These are phyloP conservation scores for Lucilia cuprina DNA, from an alignment of 1,140 invertebrate genomes.

Conservation along the genomic window DNA sequence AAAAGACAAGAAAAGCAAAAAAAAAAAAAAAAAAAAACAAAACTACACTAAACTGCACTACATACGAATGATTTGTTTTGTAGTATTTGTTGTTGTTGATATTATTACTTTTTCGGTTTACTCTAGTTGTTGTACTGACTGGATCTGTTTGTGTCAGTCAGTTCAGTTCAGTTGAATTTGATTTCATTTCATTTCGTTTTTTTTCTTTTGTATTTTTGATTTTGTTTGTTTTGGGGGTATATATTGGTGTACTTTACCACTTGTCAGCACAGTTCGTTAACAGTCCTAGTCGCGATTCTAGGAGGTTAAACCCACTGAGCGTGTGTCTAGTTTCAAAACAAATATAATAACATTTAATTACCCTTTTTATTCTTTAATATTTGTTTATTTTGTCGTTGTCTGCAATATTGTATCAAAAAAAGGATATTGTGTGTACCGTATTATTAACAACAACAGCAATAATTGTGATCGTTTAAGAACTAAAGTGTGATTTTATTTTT, in stretches of 20 bases:
- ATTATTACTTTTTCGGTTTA: constrained; percentile 8
- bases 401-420: background rate
- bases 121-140: background rate
- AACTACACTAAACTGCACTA: background rate
- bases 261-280: constrained; percentile 62
- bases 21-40: background rate
- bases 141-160: constrained; percentile 5
- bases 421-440: constrained; percentile 23
- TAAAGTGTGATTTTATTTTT: constrained; percentile 9
- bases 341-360: background rate
- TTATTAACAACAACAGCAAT: background rate
- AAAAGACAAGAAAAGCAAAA: background rate
- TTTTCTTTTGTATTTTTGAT: background rate
- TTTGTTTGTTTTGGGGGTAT: constrained; percentile 44
- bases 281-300: constrained; percentile 63
- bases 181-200: background rate
- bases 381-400: background rate
- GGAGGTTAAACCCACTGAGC: constrained; percentile 59
- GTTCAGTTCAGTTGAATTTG: background rate
- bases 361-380: background rate
- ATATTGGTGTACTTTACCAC: constrained; percentile 55
- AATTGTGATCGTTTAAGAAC: constrained; percentile 36
- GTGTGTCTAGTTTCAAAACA: constrained; percentile 36
- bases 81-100: background rate
- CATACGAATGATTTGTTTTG: constrained; percentile 16